Percentiles rank a stretch among this genome's conserved stretches.
Evolutionary conservation across 1,140 invertebrate genomes (phyloP).

Genomic region (Drosophila novamexicana): DNA sequence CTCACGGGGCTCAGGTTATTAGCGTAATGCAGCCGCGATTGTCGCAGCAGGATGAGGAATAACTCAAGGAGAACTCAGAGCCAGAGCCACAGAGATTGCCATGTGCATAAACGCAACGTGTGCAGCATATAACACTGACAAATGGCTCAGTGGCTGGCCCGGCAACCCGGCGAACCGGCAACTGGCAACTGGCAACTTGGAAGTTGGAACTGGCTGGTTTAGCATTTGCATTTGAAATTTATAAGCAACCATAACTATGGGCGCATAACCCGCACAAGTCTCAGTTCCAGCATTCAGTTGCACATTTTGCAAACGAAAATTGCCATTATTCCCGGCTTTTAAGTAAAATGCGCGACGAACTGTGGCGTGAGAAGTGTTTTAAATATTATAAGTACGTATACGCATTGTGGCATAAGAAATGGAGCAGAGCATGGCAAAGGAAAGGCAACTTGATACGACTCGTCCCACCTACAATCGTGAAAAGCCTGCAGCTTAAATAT

Average conservation of each 20-base stretch:
- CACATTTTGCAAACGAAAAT: conserved; percentile 64
- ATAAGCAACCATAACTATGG: conserved; percentile 73
- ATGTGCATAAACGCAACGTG: conserved; percentile 76
- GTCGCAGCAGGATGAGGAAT: conserved; percentile 34
- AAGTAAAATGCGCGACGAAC: conserved; percentile 56
- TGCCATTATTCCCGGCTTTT: conserved; percentile 59
- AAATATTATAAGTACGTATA: conserved; percentile 45
- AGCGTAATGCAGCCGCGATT: conserved; percentile 77
- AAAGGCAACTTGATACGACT: neutral
- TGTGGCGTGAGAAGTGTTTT: conserved; percentile 55
- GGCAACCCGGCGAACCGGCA: conserved; percentile 1
- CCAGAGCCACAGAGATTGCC: conserved; percentile 58
- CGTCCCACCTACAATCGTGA: neutral
- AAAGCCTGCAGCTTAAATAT: neutral
- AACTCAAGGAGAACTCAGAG: conserved; percentile 18
- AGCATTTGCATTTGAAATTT: conserved; percentile 78
- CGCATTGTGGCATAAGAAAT: conserved; percentile 27
- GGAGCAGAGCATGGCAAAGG: neutral
- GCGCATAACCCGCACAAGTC: neutral
- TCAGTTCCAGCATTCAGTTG: conserved; percentile 8
- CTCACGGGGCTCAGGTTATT: conserved; percentile 72
- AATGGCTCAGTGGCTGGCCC: conserved; percentile 53
- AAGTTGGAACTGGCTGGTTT: conserved; percentile 50
- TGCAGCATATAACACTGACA: conserved; percentile 71
- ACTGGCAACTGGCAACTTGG: conserved; percentile 10